Base-by-base conservation (phyloP, 2,797 vertebrate genomes). In the Novumbra hubbsi region DNA sequence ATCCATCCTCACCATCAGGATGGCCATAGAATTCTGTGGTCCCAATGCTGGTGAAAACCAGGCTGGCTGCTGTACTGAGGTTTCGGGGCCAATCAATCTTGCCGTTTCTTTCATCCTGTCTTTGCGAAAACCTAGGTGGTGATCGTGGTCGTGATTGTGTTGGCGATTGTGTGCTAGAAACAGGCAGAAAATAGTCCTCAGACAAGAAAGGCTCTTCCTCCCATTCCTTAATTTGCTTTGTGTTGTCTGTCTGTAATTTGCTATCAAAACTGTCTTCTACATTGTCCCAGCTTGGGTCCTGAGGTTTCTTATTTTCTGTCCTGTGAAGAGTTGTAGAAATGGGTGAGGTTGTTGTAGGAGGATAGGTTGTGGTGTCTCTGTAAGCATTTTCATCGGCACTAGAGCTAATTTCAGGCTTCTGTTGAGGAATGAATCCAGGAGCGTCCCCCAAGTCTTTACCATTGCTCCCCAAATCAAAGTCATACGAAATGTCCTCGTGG, bases 401-500 rank as follows among this genome's bases (percentile, higher is more conserved):
- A n/a, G 2, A 52, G 2, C 73, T 77, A 8, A 83, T 81, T 21
- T 81, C 12, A 48, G 71, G 60, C 68, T 84, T 81, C 76, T 74
- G 79, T 7, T 70, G 75, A 55, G 52, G 9, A 55, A 30, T 30
- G 19, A 75, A 41, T 73, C 68, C 55, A 15, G 72, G 74, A 80
- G 81, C 69, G 62, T 85, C 85, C 30, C 50, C 84, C 32, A 73
- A 74, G 66, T 78, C 76, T 1, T 82, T 77, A 30, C 66, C 86
- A 8, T 86, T 78, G 0, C 78, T 87, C 45, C 92, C 91, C 1
- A 14, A 45, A 11, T 82, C 90, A 68, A 92, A 88, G 15, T 94
- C 92, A 14, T 96, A 92, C 0, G 94, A 93, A 67, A 99, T 86
- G 78, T 99, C 96, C 81, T 98, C 96, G 0, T 99, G 98, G 85